Evolutionary conservation across 2,113 vertebrate genomes (phyloP).

Genomic region (Gracilinanus agilis): DNA sequence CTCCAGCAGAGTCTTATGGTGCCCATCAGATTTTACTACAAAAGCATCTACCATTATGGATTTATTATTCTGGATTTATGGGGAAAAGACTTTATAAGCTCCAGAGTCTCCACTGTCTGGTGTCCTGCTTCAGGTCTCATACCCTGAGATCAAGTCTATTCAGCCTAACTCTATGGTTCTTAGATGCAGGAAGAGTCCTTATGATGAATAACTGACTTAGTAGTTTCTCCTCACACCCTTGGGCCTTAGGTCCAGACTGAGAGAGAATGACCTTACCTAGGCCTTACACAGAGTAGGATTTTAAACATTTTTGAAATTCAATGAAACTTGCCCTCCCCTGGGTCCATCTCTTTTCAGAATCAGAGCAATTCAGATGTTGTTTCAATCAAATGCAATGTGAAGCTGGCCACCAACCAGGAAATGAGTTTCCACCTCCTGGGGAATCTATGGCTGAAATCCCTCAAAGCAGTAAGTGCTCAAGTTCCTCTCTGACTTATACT

Average conservation of each 20-base stretch:
- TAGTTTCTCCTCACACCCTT: neutral
- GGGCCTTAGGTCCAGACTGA: neutral
- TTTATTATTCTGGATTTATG: neutral
- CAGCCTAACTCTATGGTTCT: neutral
- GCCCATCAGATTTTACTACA: neutral
- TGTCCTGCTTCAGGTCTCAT: neutral
- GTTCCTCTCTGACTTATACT: neutral
- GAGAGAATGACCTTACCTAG: neutral
- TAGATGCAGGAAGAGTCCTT: neutral
- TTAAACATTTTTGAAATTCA: neutral
- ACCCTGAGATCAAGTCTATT: neutral
- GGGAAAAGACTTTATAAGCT: neutral
- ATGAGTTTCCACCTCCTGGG: constrained; percentile 86
- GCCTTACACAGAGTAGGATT: neutral
- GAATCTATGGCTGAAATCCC: constrained; percentile 85
- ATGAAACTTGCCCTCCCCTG: neutral
- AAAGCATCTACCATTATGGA: neutral
- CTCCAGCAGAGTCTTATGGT: neutral
- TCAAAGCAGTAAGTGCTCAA: constrained; percentile 87
- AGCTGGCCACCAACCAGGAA: constrained; percentile 84
- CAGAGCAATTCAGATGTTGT: constrained; percentile 87
- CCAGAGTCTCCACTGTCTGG: neutral
- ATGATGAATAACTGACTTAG: neutral
- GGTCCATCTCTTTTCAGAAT: constrained; percentile 85
- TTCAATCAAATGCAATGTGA: constrained; percentile 85